These are phyloP conservation scores for Mycetomoellerius zeteki DNA, from an alignment of 1,140 invertebrate genomes.

Conservation along the genomic window DNA sequence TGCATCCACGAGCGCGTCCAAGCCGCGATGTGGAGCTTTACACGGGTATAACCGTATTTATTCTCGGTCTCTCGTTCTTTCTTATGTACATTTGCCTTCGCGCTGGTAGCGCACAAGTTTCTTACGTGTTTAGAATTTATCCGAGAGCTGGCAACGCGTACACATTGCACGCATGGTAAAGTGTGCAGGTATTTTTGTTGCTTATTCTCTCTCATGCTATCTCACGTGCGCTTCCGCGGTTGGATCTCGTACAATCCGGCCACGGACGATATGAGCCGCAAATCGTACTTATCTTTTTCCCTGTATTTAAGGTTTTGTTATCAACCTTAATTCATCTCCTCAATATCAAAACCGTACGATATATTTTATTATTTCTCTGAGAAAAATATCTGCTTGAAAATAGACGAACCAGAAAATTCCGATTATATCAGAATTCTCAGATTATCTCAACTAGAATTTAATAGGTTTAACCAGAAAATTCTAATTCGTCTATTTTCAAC, in stretches of 20 bases:
- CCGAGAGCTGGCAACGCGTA: constrained; percentile 9
- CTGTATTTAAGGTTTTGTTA: neutral
- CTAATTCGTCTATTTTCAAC: too few species aligned
- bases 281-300: constrained; percentile 34
- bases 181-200: constrained; percentile 36
- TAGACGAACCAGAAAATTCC: too few species aligned
- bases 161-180: neutral
- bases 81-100: constrained; percentile 1
- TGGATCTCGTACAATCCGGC: constrained; percentile 1
- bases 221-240: constrained; percentile 31
- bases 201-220: neutral
- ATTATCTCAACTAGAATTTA: too few species aligned
- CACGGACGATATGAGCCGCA: constrained; percentile 38
- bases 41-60: constrained; percentile 41
- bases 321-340: neutral
- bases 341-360: neutral
- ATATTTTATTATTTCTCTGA: neutral
- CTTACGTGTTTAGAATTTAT: constrained; percentile 46
- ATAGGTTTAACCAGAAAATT: too few species aligned
- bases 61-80: constrained; percentile 33
- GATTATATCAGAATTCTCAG: too few species aligned
- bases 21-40: constrained; percentile 39
- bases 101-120: constrained; percentile 20
- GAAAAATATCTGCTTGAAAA: neutral
- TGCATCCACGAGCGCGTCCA: constrained; percentile 4